Conservation (phyloP, 2,113 vertebrate species). For the Melanerpes aurifrons region DNA sequence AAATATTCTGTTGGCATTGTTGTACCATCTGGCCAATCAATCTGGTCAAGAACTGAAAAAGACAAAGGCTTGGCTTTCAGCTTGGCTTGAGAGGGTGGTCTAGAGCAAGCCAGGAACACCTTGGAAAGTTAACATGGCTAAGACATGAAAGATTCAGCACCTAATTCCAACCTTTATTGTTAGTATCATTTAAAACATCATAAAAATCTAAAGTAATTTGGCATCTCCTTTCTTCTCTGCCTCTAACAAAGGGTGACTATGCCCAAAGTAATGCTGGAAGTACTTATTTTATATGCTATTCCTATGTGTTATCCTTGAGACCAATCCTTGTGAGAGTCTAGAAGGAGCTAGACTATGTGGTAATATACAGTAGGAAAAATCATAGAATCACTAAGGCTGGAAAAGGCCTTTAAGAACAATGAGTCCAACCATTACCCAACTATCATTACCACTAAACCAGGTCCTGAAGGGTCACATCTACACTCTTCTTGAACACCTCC, state of each 20-base stretch:
- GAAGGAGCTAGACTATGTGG: background rate
- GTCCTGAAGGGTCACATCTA: no score
- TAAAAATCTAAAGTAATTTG: background rate
- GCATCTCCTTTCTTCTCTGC: background rate
- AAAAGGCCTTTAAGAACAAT: no score
- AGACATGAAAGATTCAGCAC: background rate
- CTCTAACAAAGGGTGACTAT: background rate
- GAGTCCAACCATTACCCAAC: no score
- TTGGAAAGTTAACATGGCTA: background rate
- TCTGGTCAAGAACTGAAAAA: slow-evolving; percentile 67
- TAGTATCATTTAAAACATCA: background rate
- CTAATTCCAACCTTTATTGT: background rate
- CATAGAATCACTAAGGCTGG: no score
- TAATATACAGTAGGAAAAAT: background rate
- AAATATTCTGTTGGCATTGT: slow-evolving; percentile 52
- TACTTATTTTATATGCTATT: background rate
- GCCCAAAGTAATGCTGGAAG: background rate
- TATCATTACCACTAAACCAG: no score
- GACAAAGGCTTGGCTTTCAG: slow-evolving; percentile 46
- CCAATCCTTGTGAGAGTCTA: background rate
- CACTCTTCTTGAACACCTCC: no score
- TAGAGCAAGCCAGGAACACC: slow-evolving; percentile 31
- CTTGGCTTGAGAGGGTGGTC: slow-evolving; percentile 52
- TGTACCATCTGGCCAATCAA: slow-evolving; percentile 48
- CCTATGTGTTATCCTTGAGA: background rate